Evolutionary conservation across 1,140 invertebrate species (phyloP).

Genomic region (Cotesia glomerata): DNA sequence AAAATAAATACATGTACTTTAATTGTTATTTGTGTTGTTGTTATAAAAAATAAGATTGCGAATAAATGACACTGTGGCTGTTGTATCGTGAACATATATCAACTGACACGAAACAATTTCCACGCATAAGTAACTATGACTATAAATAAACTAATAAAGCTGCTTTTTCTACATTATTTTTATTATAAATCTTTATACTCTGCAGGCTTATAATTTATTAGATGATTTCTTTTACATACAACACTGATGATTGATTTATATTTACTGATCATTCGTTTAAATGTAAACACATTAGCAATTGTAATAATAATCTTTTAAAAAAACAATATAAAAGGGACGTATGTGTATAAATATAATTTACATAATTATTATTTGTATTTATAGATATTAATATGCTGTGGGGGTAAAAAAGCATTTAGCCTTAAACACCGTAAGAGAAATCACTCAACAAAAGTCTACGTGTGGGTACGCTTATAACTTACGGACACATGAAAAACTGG

Average conservation of each 20-base stretch:
- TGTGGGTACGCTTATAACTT: constrained; percentile 60
- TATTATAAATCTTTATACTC: constrained; percentile 17
- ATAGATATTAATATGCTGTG: not conserved
- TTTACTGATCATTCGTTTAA: no score
- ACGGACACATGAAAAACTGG: constrained; percentile 64
- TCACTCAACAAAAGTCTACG: constrained; percentile 42
- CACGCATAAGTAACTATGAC: not conserved
- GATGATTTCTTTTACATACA: not conserved
- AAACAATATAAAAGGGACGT: no score
- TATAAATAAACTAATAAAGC: not conserved
- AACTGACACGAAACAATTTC: constrained; percentile 3
- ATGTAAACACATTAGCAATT: no score
- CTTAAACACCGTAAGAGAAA: constrained; percentile 35
- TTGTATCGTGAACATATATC: constrained; percentile 1
- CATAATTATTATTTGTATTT: no score
- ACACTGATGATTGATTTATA: no score
- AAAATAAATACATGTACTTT: not conserved
- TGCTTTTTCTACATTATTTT: not conserved
- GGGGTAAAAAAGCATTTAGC: not conserved
- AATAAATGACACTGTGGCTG: not conserved
- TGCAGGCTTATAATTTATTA: not conserved
- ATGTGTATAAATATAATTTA: no score
- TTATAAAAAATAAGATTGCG: constrained; percentile 4
- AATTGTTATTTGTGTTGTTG: not conserved
- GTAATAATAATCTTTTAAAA: no score